These are phyloP conservation scores for Struthidea cinerea DNA, from an alignment of 2,113 vertebrate species.

Conservation along the genomic window DNA sequence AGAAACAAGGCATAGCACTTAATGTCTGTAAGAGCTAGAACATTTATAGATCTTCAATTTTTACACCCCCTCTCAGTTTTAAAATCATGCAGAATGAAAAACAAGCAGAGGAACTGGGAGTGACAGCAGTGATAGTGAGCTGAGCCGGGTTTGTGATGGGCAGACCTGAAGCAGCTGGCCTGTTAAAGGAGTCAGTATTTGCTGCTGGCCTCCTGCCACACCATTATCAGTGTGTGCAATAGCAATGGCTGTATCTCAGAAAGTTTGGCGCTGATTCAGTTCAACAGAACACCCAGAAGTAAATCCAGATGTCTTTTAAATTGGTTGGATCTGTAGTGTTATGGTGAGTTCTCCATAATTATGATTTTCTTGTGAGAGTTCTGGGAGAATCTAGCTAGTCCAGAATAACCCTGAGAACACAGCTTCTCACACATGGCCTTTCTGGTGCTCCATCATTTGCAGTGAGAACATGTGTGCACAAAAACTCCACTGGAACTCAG, in stretches of 20 bases:
- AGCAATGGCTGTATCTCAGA: background rate
- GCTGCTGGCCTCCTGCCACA: background rate
- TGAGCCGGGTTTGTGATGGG: background rate
- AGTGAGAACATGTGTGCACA: background rate
- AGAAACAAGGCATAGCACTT: background rate
- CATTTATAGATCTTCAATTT: background rate
- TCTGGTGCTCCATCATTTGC: background rate
- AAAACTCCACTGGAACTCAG: background rate
- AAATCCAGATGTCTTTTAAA: conserved; percentile 42
- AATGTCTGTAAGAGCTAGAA: background rate
- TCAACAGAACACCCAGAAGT: conserved; percentile 7
- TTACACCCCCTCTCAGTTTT: background rate
- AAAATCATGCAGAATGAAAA: background rate
- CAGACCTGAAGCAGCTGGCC: conserved; percentile 2
- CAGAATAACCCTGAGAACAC: background rate
- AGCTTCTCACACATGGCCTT: background rate
- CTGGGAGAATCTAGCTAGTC: background rate
- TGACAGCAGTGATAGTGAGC: background rate
- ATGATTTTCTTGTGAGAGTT: background rate
- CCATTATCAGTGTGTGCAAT: background rate
- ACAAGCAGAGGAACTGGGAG: background rate
- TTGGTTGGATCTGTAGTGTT: background rate
- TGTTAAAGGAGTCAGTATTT: background rate
- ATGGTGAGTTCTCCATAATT: background rate
- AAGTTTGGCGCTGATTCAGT: background rate